These are phyloP conservation scores for Meta bourneti DNA, from an alignment of 2,888 invertebrate species.

Conservation along the genomic window DNA sequence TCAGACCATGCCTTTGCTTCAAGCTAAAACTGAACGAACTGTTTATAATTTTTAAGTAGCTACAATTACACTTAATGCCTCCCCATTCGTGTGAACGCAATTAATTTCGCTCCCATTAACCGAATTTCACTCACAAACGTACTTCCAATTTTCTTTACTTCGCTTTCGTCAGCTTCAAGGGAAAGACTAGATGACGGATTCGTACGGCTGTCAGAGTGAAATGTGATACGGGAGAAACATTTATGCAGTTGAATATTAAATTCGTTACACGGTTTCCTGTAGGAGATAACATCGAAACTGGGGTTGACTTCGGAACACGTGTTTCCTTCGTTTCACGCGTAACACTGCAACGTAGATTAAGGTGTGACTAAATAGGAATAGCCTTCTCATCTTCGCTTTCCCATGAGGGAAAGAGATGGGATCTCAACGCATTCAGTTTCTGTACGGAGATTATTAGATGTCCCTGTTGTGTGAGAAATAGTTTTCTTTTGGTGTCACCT, in stretches of 20 bases:
- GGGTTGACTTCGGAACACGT: background rate
- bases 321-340: background rate
- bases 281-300: constrained; percentile 38
- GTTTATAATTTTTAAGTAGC: no score
- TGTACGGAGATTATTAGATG: no score
- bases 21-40: no score
- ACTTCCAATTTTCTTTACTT: no score
- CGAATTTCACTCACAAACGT: no score
- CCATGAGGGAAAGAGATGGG: background rate
- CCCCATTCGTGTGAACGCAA: no score
- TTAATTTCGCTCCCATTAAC: no score
- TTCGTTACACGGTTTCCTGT: constrained; percentile 41
- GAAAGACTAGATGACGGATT: background rate
- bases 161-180: background rate
- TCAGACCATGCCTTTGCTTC: background rate
- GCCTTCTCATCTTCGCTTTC: background rate
- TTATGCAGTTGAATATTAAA: constrained; percentile 13
- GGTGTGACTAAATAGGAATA: constrained; percentile 32
- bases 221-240: constrained; percentile 3
- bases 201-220: constrained; percentile 3
- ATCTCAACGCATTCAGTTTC: background rate
- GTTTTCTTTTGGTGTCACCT: no score
- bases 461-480: no score
- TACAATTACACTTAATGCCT: no score
- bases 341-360: background rate